Base-by-base conservation (phyloP, 1,140 invertebrate genomes). In the Leptinotarsa lineolata region DNA sequence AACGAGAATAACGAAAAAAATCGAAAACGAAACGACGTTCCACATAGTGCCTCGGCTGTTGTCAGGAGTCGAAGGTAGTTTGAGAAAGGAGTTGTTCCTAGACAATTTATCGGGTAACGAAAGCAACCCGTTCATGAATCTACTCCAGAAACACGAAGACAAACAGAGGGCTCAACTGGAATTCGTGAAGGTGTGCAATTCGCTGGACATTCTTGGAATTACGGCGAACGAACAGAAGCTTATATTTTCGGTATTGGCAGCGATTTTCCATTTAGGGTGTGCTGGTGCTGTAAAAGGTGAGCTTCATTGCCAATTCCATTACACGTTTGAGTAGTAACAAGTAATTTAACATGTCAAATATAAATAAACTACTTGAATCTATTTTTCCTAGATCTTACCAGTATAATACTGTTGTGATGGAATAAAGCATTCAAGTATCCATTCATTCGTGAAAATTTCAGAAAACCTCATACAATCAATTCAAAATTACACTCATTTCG, bases 181-280 rank as follows among this genome's bases (percentile, higher is more conserved):
- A 24, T 97, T 96, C 83, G 88, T 90, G 63, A 90, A 93, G 45
- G 88, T 97, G 15, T 88, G 91, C 24, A 89, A 90, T 12, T 91
- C 95, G 0, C 89, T 98, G 74, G 89, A 91, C 71, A 85, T 89
- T 12, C 85, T 98, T 3, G 90, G 89, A 11, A 88, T 97, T 30
- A 89, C 90, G 15, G 91, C 93, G 60, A 86, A 89, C 15, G 95
- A 97, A 72, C 90, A 93, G 76, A 92, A 93, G 79, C 90, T 91
- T 0, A 89, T 98, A 60, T 97, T 94, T 91, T 88, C 90, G 77
- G 91, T 97, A 20, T 85, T 98, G 75, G 95, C 95, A 12, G 94
- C 95, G 11, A 93, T 98, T 75, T 96, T 95, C 83, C 97, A 99
- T 86, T 85, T 98, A 70, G 95, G 95, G 22, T 91, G 92, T 81